Evolutionary conservation across 1,140 invertebrate genomes (phyloP).

Genomic region (Araneus ventricosus): DNA sequence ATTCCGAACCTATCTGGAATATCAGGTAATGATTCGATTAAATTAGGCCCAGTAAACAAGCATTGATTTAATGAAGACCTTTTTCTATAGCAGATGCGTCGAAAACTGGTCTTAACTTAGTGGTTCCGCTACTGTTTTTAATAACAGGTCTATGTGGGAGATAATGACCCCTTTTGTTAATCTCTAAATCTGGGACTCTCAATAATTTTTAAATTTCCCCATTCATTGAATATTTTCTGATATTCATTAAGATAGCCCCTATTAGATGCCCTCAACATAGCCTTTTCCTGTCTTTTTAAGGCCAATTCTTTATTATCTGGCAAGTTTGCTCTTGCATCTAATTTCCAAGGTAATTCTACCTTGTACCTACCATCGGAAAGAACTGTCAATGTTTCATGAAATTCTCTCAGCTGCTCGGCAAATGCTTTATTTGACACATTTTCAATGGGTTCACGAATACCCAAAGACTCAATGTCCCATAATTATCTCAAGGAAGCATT

Average conservation of each 20-base stretch:
- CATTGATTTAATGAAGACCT: too few relatives aligned
- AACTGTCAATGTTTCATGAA: too few relatives aligned
- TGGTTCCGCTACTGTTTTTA: too few relatives aligned
- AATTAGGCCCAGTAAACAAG: conserved; percentile 62
- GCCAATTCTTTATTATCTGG: too few relatives aligned
- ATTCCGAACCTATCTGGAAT: conserved; percentile 79
- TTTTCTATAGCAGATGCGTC: too few relatives aligned
- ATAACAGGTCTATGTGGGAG: conserved; percentile 23
- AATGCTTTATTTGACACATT: not conserved
- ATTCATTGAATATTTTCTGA: conserved; percentile 43
- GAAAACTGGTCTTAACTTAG: too few relatives aligned
- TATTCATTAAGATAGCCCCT: not conserved
- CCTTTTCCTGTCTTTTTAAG: too few relatives aligned
- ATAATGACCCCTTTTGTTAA: conserved; percentile 2
- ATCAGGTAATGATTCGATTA: conserved; percentile 79
- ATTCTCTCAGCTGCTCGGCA: not conserved
- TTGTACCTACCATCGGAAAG: too few relatives aligned
- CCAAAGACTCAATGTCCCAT: too few relatives aligned
- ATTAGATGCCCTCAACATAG: not conserved
- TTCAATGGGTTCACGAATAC: not conserved
- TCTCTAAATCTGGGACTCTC: not conserved
- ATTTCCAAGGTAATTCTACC: too few relatives aligned
- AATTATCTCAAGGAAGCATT: too few relatives aligned
- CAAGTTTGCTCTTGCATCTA: too few relatives aligned
- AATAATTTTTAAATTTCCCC: conserved; percentile 45